Conservation (phyloP, 2,797 vertebrate species). For the Todus mexicanus region DNA sequence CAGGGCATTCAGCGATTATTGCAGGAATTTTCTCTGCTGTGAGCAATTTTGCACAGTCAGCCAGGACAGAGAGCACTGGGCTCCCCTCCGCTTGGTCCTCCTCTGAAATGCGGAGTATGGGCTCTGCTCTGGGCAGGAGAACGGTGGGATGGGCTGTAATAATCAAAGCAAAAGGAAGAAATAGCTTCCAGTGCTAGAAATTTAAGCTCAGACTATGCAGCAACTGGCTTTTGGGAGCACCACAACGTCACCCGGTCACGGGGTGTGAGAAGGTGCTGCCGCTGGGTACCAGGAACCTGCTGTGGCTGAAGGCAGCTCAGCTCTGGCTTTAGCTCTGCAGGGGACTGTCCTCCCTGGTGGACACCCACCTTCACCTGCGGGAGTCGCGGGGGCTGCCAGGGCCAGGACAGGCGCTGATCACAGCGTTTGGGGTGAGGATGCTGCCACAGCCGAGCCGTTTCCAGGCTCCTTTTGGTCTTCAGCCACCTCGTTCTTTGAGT, state of each 20-base stretch:
- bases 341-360: neutral
- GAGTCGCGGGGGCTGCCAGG: accelerated
- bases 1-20: neutral
- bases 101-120: neutral
- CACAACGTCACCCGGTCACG: accelerated
- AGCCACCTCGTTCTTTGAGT: neutral
- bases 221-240: neutral
- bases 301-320: neutral
- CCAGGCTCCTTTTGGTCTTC: neutral
- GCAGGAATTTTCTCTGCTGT: neutral
- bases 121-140: neutral
- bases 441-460: accelerated
- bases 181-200: neutral
- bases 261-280: neutral
- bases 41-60: neutral
- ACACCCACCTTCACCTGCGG: accelerated
- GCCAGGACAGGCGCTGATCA: accelerated
- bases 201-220: accelerated
- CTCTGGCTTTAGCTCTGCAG: neutral
- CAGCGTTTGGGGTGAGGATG: neutral
- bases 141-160: neutral
- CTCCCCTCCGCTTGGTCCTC: neutral
- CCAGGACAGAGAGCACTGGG: neutral
- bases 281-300: neutral
- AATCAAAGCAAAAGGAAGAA: neutral